Conservation (phyloP, 1,140 invertebrate genomes). For the Pseudoatta argentina region DNA sequence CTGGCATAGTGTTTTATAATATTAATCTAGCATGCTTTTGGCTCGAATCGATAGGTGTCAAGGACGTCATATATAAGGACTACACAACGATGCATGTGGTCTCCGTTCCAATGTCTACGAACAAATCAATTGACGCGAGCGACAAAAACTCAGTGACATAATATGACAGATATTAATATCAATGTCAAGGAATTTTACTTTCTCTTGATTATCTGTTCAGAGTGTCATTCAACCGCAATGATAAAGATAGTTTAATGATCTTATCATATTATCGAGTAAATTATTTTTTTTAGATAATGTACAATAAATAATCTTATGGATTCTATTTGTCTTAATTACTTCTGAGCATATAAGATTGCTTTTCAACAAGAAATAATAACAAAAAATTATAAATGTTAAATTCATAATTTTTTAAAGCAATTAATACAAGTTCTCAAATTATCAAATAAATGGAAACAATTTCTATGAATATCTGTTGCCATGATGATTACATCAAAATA, state of each 20-base stretch:
- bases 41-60: conserved; percentile 44
- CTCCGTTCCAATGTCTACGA: conserved; percentile 10
- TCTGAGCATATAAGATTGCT: background rate
- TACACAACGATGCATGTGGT: background rate
- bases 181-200: background rate
- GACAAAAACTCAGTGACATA: conserved; percentile 25
- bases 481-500: background rate
- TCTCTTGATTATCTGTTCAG: background rate
- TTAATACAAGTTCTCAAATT: background rate
- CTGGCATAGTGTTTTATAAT: background rate
- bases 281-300: background rate
- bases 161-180: background rate
- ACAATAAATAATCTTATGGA: background rate
- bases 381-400: background rate
- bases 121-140: background rate
- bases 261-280: conserved; percentile 4
- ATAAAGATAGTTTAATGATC: background rate
- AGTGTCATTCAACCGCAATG: background rate
- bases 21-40: conserved; percentile 25
- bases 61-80: conserved; percentile 26
- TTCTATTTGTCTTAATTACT: background rate
- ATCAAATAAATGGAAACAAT: background rate
- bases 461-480: background rate
- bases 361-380: background rate
- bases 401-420: background rate